Conservation (phyloP, 2,113 vertebrate genomes). For the Tenebrosternarchus preto region DNA sequence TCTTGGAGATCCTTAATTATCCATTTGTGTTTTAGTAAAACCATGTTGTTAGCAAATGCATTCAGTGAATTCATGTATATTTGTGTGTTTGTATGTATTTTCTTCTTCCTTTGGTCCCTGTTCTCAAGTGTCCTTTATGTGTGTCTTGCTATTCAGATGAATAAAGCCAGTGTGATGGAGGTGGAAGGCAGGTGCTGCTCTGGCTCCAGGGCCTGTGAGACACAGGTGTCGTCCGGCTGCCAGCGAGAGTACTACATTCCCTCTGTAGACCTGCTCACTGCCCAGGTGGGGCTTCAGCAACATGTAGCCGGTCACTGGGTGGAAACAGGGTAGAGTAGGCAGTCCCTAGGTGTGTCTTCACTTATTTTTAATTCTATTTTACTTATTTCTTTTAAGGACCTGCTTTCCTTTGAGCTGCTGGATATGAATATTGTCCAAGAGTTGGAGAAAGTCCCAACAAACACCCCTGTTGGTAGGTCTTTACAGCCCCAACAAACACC, state of each 20-base stretch:
- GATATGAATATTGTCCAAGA: constrained; percentile 98
- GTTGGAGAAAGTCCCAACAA: constrained; percentile 92
- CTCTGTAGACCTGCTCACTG: constrained; percentile 92
- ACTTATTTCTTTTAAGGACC: constrained; percentile 75
- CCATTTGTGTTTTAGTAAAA: background rate
- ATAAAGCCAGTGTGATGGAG: constrained; percentile 57
- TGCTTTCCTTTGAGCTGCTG: constrained; percentile 93
- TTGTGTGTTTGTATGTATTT: background rate
- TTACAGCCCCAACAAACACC: constrained; percentile 91
- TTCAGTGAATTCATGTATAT: background rate
- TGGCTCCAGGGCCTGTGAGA: constrained; percentile 38
- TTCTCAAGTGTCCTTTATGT: background rate
- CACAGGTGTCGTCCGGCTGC: constrained; percentile 58
- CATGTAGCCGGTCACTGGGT: background rate
- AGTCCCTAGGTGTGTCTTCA: background rate
- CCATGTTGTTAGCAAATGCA: background rate
- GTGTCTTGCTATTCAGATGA: constrained; percentile 58
- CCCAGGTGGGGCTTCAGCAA: constrained; percentile 80
- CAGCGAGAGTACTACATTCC: constrained; percentile 89
- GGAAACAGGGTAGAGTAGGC: background rate
- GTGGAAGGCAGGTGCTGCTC: constrained; percentile 51
- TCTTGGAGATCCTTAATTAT: background rate
- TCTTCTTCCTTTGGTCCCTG: too few relatives aligned
- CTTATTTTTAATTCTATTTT: background rate
- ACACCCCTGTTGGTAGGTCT: constrained; percentile 93